Evolutionary conservation across 1,140 invertebrate species (phyloP), one percentile per base, ranked within the genome.

Genomic region (Brachionus manjavacas): DNA sequence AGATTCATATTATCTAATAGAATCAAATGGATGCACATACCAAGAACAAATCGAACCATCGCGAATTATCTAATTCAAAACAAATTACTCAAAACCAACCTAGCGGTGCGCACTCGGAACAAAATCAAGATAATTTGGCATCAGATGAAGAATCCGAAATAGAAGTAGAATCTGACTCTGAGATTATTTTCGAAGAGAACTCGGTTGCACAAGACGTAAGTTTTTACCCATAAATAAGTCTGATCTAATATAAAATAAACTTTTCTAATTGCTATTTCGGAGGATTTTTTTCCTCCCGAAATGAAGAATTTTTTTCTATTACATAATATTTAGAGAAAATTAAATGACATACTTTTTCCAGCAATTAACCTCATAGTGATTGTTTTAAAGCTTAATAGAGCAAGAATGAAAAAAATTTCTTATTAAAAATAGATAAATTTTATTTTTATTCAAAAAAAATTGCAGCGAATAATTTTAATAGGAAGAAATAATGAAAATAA

Each of bases 1-100:
- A 68, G 66, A 68, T 68, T 28, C 12, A 68, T 31, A 39, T 68
- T 31, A 68, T 39, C n/a, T 68, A 68, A 68, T 39, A n/a, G 12
- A 14, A 68, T 68, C 66, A 68, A 39, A 68, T 68, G 66, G 66
- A 68, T 68, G 12, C 66, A 68, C 9, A 68, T 68, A 31, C 66
- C 31, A 68, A 31, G 66, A 68, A 68, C 66, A 68, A 68, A 68
- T 28, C 3, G 14, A 68, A 68, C 25, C 16, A 68, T 68, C 12
- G 23, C 11, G 25, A 31, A 68, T 68, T 39, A 31, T 31, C 25
- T 68, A 68, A 68, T 68, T 4, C 31, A 31, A 68, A 68, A 31
- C 66, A 25, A 28, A 68, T 68, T 68, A 68, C 12, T 68, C n/a
- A 8, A n/a, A 68, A 68, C 14, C 25, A 14, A 68, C n/a, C n/a